Conservation (phyloP, 2,797 vertebrate species). For the Phrynocephalus forsythii region DNA sequence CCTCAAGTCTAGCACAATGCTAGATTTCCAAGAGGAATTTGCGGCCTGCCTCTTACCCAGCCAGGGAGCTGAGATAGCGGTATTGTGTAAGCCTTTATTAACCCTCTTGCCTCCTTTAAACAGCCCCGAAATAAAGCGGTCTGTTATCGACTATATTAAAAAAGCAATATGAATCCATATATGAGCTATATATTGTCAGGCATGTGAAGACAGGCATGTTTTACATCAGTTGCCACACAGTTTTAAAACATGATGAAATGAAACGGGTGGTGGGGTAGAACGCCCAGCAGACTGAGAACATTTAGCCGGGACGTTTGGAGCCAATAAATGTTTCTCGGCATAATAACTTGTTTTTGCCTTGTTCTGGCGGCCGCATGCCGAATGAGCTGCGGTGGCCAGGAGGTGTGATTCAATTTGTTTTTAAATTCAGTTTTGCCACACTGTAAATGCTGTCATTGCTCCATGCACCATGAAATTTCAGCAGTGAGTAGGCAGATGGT, state of each 20-base stretch:
- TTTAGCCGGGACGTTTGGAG: conserved; percentile 48
- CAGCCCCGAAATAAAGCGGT: conserved; percentile 48
- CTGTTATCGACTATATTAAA: conserved; percentile 50
- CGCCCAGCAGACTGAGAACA: conserved; percentile 62
- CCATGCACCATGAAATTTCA: conserved; percentile 49
- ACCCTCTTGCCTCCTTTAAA: conserved; percentile 31
- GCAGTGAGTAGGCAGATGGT: conserved; percentile 20
- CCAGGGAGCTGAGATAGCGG: background rate
- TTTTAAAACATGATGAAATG: conserved; percentile 62
- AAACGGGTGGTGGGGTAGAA: conserved; percentile 34
- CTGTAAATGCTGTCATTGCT: conserved; percentile 58
- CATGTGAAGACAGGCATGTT: conserved; percentile 48
- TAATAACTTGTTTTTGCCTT: conserved; percentile 49
- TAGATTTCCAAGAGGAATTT: conserved; percentile 26
- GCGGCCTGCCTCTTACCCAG: background rate
- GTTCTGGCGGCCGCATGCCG: conserved; percentile 42
- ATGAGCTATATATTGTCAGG: conserved; percentile 44
- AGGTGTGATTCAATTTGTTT: conserved; percentile 70
- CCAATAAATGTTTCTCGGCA: conserved; percentile 50
- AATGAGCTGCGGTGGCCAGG: conserved; percentile 40
- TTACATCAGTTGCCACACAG: conserved; percentile 48
- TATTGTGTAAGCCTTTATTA: conserved; percentile 13
- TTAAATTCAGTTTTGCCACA: conserved; percentile 56
- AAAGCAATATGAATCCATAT: conserved; percentile 58
- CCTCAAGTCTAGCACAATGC: conserved; percentile 13